Evolutionary conservation across 1,140 invertebrate species (phyloP), one percentile per base, ranked within the genome.

Genomic region (Musca vetustissima): DNA sequence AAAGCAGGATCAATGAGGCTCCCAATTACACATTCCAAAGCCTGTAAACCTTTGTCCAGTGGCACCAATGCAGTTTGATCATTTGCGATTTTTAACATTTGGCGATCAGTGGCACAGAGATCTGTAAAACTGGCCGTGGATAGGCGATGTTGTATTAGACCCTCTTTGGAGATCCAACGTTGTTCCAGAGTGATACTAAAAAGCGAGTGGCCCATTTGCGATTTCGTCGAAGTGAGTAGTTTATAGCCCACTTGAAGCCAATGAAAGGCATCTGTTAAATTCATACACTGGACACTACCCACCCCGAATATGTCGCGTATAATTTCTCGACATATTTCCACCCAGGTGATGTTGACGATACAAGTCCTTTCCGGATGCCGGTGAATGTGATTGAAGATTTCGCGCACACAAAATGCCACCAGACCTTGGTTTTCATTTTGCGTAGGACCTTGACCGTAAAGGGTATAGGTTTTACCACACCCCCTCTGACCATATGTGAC

Each of bases 401-500:
- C 89, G 64, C 89, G 85, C 7, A 93, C 83, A 75, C 91, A 92
- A 68, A 91, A 83, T 32, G 91, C 92, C 47, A 93, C 86, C 25
- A 93, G 87, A 24, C 92, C 92, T 83, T 90, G 88, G 72, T 92
- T 90, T 72, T 88, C 86, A 76, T 92, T 90, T 76, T 86, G 87
- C 70, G 87, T 86, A 22, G 88, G 87, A 32, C 88, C 88, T 76
- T 90, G 89, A 11, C 92, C 92, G 76, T 92, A 89, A 66, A 94
- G 85, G 1, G 91, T 91, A 74, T 90, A 92, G 2, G 90, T 92
- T 83, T 94, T 94, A 4, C 92, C 92, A 73, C 89, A 89, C 21
- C 88, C 88, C 19, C 87, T 86, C 78, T 94, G 92, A 0, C 92
- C 92, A 80, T 93, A 91, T 14, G 91, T 89, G 28, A 93, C 86